phyloP scores from a whole-genome alignment of 1,140 invertebrate species.

The Drosophila yakuba region DNA sequence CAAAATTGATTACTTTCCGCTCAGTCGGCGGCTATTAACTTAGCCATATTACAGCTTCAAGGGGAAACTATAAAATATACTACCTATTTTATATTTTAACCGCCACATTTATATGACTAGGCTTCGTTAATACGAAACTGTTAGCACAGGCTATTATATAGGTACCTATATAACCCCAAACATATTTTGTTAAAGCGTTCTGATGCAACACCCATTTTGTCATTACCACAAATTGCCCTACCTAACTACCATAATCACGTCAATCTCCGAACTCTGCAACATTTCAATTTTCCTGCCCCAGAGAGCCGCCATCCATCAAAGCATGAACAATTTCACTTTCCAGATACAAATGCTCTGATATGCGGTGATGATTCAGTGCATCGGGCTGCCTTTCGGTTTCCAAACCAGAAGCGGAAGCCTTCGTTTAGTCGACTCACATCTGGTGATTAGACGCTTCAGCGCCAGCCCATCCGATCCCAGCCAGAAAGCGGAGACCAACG shows the following conservation, averaged over 20 bases:
- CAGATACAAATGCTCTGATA: slow-evolving; percentile 47
- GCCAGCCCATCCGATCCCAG: slow-evolving; percentile 30
- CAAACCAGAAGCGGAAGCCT: slow-evolving; percentile 64
- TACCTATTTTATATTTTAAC: too few species aligned
- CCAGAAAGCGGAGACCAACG: slow-evolving; percentile 24
- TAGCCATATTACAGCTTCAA: background rate
- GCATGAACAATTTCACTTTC: slow-evolving; percentile 61
- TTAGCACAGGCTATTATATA: too few species aligned
- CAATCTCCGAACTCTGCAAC: slow-evolving; percentile 31
- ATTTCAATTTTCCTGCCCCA: slow-evolving; percentile 48
- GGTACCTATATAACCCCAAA: too few species aligned
- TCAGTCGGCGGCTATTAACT: background rate
- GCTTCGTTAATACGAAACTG: too few species aligned
- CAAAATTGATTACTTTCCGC: slow-evolving; percentile 24
- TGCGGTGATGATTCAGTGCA: slow-evolving; percentile 41
- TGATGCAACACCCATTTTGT: slow-evolving; percentile 15
- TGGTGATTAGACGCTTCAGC: slow-evolving; percentile 53
- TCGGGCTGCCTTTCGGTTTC: slow-evolving; percentile 57
- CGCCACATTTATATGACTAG: too few species aligned
- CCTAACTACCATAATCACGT: slow-evolving; percentile 38
- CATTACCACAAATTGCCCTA: slow-evolving; percentile 16
- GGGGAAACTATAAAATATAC: background rate
- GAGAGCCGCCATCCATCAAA: slow-evolving; percentile 37
- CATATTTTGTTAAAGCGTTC: background rate
- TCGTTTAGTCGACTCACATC: slow-evolving; percentile 45